Conservation (phyloP, 2,888 invertebrate genomes). For the Lacanobia oleracea region DNA sequence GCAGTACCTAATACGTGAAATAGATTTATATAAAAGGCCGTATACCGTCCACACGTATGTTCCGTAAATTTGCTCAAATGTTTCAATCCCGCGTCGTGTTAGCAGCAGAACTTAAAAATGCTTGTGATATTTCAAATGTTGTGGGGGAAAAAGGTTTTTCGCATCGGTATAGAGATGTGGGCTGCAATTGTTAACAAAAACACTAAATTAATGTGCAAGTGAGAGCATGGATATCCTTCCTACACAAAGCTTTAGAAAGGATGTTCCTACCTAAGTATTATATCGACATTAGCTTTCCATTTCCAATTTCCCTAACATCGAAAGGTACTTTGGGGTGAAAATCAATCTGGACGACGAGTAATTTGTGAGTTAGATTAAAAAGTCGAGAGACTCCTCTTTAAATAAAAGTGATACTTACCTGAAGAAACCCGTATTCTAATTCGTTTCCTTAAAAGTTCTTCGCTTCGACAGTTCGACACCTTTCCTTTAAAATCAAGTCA, state of each 20-base stretch:
- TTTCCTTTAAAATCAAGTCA: neutral
- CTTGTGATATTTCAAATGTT: neutral
- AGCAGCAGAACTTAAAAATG: neutral
- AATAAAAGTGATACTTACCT: neutral
- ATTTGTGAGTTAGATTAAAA: slow-evolving; percentile 29
- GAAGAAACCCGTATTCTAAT: neutral
- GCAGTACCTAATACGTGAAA: no score
- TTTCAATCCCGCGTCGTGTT: slow-evolving; percentile 2
- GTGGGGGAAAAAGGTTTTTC: neutral
- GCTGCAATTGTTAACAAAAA: neutral
- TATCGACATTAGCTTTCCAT: neutral
- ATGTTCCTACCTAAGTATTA: neutral
- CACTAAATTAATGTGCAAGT: neutral
- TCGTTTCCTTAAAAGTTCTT: slow-evolving; percentile 12
- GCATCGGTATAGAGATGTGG: neutral
- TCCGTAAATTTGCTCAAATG: slow-evolving; percentile 17
- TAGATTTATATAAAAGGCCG: neutral
- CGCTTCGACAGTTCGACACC: neutral
- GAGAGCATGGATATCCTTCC: neutral
- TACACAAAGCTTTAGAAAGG: neutral
- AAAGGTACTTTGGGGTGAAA: slow-evolving; percentile 8
- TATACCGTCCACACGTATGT: slow-evolving; percentile 1
- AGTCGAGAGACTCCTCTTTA: slow-evolving; percentile 5
- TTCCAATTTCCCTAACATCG: slow-evolving; percentile 2
- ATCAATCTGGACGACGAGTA: slow-evolving; percentile 17